These are phyloP conservation scores for Indicator indicator DNA, from an alignment of 2,113 vertebrate genomes.

Conservation along the genomic window DNA sequence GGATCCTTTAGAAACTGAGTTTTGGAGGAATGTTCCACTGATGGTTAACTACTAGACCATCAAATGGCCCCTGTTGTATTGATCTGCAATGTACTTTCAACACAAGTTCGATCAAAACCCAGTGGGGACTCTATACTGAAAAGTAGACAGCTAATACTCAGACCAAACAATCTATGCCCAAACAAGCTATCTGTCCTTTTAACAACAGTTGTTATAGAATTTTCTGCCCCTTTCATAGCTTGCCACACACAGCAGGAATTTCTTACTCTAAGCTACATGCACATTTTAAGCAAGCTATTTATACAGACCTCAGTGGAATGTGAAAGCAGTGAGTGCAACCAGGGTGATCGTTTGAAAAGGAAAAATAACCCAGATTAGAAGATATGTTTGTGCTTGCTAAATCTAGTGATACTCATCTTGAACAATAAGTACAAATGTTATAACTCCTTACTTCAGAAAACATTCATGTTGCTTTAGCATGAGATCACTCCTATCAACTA, in stretches of 20 bases:
- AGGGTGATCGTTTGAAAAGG: neutral
- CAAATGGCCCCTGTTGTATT: conserved; percentile 40
- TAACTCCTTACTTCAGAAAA: neutral
- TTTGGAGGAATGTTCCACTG: conserved; percentile 22
- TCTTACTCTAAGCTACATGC: conserved; percentile 15
- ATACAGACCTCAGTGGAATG: neutral
- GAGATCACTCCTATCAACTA: neutral
- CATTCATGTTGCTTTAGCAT: neutral
- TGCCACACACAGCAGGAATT: conserved; percentile 54
- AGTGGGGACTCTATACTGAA: conserved; percentile 55
- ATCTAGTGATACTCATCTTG: neutral
- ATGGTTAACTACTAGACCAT: conserved; percentile 18
- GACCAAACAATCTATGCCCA: conserved; percentile 50
- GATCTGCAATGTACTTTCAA: conserved; percentile 67
- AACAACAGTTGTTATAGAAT: conserved; percentile 59
- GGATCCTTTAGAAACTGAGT: neutral
- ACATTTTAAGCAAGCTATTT: conserved; percentile 45
- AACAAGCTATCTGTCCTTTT: conserved; percentile 56
- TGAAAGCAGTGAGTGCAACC: conserved; percentile 12
- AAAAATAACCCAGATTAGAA: neutral
- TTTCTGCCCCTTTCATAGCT: conserved; percentile 37
- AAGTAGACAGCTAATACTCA: conserved; percentile 58
- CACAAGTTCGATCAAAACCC: conserved; percentile 61
- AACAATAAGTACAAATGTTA: neutral
- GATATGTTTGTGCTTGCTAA: neutral